Evolutionary conservation across 2,888 invertebrate species (phyloP), one percentile per base, ranked within the genome.

Genomic region (Agrilus mali): DNA sequence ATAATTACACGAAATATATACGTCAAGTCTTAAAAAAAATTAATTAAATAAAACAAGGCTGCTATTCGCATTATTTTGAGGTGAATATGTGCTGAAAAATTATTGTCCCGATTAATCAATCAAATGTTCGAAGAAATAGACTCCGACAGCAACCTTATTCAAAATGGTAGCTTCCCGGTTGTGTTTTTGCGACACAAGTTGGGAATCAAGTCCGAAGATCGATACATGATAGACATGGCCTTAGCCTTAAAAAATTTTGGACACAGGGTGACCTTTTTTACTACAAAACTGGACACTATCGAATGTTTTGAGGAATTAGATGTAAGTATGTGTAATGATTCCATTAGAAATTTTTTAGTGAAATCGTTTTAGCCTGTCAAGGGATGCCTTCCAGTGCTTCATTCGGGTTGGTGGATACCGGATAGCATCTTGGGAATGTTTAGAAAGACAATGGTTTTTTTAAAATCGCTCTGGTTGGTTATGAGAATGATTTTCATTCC

Each of bases 361-460:
- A 45, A 22, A 43, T 3, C 7, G 10, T 48, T 48, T 45, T 42
- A 49, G 50, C 51, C 59, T 51, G 50, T 53, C 35, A 27, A 4
- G n/a, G 35, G 14, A 35, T 16, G 7, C 13, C 15, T 14, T 4
- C 35, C 27, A 12, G 20, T 27, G 10, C 31, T 16, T 38, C 56
- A 55, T 40, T 56, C 56, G 1, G 62, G 56, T 13, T 56, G 57
- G 53, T 64, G 61, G 61, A 50, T 64, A 16, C 64, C 65, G 6
- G 53, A 52, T 31, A 55, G 51, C 32, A 17, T 58, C n/a, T 51
- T 56, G 13, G 60, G 60, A 6, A 37, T 50, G 3, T 55, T 56
- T 38, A 50, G 49, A 31, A 43, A 42, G 31, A 42, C 44, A 8
- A 45, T 59, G 47, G 47, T 55, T 0, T 39, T 46, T 1, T 42